Conservation (phyloP, 2,888 invertebrate species). For the Lordiphosa andalusiaca region DNA sequence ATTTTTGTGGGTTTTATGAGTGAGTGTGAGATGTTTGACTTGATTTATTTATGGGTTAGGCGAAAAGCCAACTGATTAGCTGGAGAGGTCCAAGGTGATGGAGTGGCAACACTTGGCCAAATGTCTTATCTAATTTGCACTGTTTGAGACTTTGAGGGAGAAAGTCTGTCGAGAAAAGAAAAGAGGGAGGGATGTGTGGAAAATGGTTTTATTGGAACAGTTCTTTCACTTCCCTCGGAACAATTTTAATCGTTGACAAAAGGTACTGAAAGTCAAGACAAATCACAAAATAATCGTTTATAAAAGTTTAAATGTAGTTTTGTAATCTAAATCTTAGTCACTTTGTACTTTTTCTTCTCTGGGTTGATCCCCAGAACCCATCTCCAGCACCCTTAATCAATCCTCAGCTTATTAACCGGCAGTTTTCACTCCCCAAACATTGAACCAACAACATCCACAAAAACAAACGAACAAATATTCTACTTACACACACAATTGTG, state of each 20-base stretch:
- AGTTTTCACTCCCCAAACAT: conserved; percentile 53
- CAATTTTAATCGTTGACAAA: too few species aligned
- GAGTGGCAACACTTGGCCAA: conserved; percentile 37
- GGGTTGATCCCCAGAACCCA: too few species aligned
- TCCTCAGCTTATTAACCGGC: conserved; percentile 55
- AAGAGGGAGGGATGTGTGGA: too few species aligned
- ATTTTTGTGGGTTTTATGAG: conserved; percentile 37
- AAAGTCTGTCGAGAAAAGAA: too few species aligned
- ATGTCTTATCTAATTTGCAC: conserved; percentile 62
- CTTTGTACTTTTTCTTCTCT: too few species aligned
- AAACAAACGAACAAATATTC: conserved; percentile 31
- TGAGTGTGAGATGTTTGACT: conserved; percentile 25
- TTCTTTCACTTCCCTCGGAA: too few species aligned
- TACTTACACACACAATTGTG: conserved; percentile 51
- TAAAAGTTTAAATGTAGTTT: too few species aligned
- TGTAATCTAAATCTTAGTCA: too few species aligned
- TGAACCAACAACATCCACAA: conserved; percentile 65
- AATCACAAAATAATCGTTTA: too few species aligned
- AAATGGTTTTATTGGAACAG: too few species aligned
- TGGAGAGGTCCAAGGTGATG: conserved; percentile 40
- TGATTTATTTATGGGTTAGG: conserved; percentile 68
- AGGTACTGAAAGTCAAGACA: too few species aligned
- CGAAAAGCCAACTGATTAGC: conserved; percentile 57
- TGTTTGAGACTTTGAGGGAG: conserved; percentile 9
- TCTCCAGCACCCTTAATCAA: too few species aligned